Evolutionary conservation across 2,113 vertebrate species (phyloP).

Genomic region (Percina caprodes): DNA sequence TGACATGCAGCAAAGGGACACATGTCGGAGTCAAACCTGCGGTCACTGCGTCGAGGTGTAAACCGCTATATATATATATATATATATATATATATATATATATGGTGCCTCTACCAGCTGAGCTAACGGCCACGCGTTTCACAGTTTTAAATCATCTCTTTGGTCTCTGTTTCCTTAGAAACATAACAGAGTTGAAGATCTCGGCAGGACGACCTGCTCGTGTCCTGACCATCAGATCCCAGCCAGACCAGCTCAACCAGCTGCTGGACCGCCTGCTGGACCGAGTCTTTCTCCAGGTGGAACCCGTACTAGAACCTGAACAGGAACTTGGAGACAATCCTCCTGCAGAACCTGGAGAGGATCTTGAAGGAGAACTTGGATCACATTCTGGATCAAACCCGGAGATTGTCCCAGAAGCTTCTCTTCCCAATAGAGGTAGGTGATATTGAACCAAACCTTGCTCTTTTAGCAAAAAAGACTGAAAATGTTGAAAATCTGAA

Average conservation of each 20-base stretch:
- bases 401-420: neutral
- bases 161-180: slow-evolving; percentile 27
- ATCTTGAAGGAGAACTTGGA: neutral
- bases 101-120: no score
- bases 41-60: no score
- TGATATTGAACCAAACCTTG: neutral
- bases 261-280: slow-evolving; percentile 57
- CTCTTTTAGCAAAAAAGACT: neutral
- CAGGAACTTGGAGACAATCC: neutral
- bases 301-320: neutral
- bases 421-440: neutral
- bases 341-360: neutral
- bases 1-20: no score
- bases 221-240: slow-evolving; percentile 40
- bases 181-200: slow-evolving; percentile 38
- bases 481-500: neutral
- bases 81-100: no score
- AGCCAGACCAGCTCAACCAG: neutral
- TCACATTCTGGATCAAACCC: neutral
- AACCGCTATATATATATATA: no score
- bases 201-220: neutral
- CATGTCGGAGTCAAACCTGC: no score
- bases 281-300: slow-evolving; percentile 10
- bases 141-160: neutral
- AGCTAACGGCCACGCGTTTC: neutral